phyloP scores from a whole-genome alignment of 2,113 vertebrate genomes.

The Heterocephalus glaber region DNA sequence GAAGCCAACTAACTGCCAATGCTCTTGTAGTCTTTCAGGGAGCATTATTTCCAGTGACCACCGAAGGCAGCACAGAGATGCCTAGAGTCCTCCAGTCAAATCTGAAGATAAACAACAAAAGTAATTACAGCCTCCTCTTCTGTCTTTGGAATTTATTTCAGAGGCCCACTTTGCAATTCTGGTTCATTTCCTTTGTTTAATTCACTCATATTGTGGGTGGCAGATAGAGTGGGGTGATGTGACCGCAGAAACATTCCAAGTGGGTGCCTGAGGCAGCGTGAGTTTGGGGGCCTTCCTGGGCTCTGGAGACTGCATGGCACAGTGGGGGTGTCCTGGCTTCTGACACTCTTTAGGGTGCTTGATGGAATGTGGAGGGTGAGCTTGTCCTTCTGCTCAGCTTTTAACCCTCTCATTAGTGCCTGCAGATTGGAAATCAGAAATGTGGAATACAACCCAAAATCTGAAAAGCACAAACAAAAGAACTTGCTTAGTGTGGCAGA shows the following conservation, averaged over 20 bases:
- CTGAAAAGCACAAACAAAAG: neutral
- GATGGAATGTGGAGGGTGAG: neutral
- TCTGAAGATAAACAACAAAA: neutral
- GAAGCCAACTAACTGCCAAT: neutral
- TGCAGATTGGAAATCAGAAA: neutral
- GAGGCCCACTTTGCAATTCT: neutral
- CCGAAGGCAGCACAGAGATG: neutral
- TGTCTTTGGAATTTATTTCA: slow-evolving; percentile 40
- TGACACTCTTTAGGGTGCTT: neutral
- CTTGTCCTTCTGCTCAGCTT: neutral
- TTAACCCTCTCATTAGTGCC: neutral
- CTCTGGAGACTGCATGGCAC: neutral
- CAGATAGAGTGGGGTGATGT: neutral
- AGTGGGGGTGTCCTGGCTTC: no score
- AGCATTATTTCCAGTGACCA: neutral
- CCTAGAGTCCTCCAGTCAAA: neutral
- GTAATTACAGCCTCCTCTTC: neutral
- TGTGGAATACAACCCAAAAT: neutral
- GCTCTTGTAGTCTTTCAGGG: neutral
- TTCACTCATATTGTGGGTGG: slow-evolving; percentile 23
- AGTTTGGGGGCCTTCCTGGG: neutral
- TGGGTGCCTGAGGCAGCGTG: neutral
- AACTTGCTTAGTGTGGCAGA: neutral
- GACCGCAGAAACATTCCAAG: slow-evolving; percentile 59
- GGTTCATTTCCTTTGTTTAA: slow-evolving; percentile 60